A percentile compares a stretch with the other conserved stretches of the same genome.
These are phyloP conservation scores for Bhutanitis thaidina DNA, from an alignment of 2,888 invertebrate genomes.

Conservation along the genomic window DNA sequence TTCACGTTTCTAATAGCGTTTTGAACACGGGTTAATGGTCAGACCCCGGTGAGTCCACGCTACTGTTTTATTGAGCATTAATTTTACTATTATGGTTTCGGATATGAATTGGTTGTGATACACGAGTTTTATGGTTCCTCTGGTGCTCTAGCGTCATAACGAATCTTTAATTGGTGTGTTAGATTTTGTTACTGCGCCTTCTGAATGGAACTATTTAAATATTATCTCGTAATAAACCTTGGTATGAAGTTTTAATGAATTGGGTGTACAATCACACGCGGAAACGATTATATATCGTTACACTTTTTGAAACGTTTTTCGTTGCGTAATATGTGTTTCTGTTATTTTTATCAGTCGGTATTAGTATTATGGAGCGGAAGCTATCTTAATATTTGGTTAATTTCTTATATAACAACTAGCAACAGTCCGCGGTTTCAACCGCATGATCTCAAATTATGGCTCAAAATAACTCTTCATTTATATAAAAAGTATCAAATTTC, in stretches of 20 bases:
- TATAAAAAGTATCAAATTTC: no score
- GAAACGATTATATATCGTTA: background rate
- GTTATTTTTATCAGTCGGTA: no score
- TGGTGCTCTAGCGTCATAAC: constrained; percentile 27
- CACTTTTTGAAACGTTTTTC: no score
- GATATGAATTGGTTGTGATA: constrained; percentile 32
- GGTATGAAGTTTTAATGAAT: constrained; percentile 1
- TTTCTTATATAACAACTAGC: no score
- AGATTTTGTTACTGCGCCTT: constrained; percentile 21
- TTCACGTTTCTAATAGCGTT: constrained; percentile 50
- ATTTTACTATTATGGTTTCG: constrained; percentile 43
- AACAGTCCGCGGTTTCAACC: no score
- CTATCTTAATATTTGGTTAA: no score
- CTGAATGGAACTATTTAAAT: constrained; percentile 19
- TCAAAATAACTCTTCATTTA: no score
- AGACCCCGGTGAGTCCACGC: constrained; percentile 46
- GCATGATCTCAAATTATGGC: no score
- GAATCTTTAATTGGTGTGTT: constrained; percentile 35
- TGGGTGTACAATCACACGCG: background rate
- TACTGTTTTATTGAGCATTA: constrained; percentile 73
- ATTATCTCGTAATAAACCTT: constrained; percentile 15
- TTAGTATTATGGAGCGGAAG: no score
- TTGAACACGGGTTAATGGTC: constrained; percentile 56
- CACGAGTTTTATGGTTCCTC: constrained; percentile 30
- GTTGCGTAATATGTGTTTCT: no score